These are phyloP conservation scores for Glyptemys insculpta DNA, from an alignment of 2,797 vertebrate genomes.

Conservation along the genomic window DNA sequence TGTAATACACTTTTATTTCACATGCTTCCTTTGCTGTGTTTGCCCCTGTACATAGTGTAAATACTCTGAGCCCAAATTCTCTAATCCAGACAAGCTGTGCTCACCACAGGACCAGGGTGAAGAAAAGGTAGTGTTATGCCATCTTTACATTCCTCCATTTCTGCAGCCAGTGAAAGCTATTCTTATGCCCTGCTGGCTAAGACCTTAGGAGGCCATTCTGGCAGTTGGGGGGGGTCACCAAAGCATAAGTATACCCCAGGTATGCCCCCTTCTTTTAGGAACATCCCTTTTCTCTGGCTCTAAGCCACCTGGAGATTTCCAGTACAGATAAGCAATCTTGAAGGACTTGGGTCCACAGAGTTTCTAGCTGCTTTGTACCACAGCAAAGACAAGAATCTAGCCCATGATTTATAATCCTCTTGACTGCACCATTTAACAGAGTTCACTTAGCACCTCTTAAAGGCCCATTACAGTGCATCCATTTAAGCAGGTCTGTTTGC, in stretches of 20 bases:
- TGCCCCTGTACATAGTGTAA: neutral
- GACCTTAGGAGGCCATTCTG: neutral
- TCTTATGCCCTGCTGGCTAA: slow-evolving; percentile 8
- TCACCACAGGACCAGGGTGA: neutral
- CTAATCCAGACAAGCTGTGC: rapidly evolving
- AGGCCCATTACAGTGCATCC: neutral
- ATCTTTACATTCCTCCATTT: neutral
- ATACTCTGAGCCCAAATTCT: neutral
- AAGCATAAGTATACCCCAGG: neutral
- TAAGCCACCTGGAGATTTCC: neutral
- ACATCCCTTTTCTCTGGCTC: neutral
- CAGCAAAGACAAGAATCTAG: neutral
- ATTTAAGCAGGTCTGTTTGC: slow-evolving; percentile 1
- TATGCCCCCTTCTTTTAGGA: neutral
- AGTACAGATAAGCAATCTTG: neutral
- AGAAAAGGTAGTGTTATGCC: neutral
- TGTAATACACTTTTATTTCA: no score
- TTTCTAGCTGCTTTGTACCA: neutral
- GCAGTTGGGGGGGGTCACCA: neutral
- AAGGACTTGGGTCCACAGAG: neutral
- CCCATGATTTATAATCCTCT: neutral
- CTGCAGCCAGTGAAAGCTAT: neutral
- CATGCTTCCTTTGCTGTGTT: slow-evolving; percentile 15
- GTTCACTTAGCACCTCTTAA: neutral
- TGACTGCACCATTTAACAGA: neutral